phyloP scores from a whole-genome alignment of 2,797 vertebrate genomes.

The Microcaecilia unicolor region DNA sequence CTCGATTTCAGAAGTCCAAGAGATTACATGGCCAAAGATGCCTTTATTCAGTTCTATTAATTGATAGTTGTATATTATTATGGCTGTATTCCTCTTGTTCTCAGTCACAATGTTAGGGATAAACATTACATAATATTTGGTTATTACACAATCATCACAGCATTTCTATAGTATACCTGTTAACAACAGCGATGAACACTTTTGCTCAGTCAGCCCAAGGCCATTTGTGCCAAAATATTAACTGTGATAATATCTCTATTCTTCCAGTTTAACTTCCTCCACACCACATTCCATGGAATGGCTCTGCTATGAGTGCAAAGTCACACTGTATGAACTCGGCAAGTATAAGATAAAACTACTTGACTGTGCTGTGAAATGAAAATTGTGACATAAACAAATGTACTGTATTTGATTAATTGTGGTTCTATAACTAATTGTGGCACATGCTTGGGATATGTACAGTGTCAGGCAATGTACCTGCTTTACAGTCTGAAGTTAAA shows the following conservation, averaged over 20 bases:
- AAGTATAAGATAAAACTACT: too few relatives aligned
- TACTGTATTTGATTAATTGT: slow-evolving; percentile 20
- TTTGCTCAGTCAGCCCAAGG: slow-evolving; percentile 29
- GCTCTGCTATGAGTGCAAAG: too few relatives aligned
- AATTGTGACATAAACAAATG: slow-evolving; percentile 16
- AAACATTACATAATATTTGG: too few relatives aligned
- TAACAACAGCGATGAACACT: too few relatives aligned
- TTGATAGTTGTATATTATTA: slow-evolving; percentile 85
- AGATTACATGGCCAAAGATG: slow-evolving; percentile 82
- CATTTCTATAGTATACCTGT: neutral
- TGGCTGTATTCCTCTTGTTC: slow-evolving; percentile 93
- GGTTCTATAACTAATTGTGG: too few relatives aligned
- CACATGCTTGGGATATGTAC: too few relatives aligned
- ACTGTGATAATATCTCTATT: slow-evolving; percentile 38
- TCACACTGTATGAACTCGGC: too few relatives aligned
- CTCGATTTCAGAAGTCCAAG: slow-evolving; percentile 75
- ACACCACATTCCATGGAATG: too few relatives aligned
- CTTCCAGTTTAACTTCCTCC: too few relatives aligned
- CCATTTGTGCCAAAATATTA: slow-evolving; percentile 38
- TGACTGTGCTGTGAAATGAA: slow-evolving; percentile 1
- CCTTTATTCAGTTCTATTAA: slow-evolving; percentile 80
- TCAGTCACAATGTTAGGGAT: slow-evolving; percentile 78
- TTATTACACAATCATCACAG: too few relatives aligned
- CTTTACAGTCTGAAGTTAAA: too few relatives aligned
- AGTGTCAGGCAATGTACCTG: too few relatives aligned